These are phyloP conservation scores for Dipodomys merriami DNA, from an alignment of 2,113 vertebrate species.

Conservation along the genomic window DNA sequence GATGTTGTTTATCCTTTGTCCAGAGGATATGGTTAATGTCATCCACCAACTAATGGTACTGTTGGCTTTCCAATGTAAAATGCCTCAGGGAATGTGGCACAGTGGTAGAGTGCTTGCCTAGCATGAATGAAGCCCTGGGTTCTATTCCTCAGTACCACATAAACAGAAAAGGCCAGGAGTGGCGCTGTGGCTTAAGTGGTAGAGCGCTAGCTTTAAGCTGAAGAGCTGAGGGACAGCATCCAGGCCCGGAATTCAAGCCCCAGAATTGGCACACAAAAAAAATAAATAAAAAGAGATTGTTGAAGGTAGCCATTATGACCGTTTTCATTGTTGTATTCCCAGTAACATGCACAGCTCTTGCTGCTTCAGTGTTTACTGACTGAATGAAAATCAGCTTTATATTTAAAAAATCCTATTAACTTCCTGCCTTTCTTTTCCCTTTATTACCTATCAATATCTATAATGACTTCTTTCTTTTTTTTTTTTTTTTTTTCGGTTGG, in stretches of 20 bases:
- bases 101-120: too few species aligned
- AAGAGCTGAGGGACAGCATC: too few species aligned
- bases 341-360: neutral
- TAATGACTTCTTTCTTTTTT: neutral
- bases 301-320: neutral
- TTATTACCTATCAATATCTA: neutral
- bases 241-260: neutral
- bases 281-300: neutral
- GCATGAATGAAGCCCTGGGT: too few species aligned
- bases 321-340: neutral
- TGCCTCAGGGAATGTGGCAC: too few species aligned
- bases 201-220: too few species aligned
- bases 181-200: too few species aligned
- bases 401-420: neutral
- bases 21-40: neutral
- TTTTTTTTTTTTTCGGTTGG: too few species aligned
- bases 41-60: neutral
- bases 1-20: neutral
- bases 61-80: neutral
- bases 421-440: neutral
- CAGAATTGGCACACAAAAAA: neutral
- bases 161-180: too few species aligned
- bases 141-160: too few species aligned
- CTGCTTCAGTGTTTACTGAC: neutral
- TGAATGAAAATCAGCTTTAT: neutral